These are phyloP conservation scores for Cricetomys ansorgei DNA, from an alignment of 2,113 vertebrate species.

Conservation along the genomic window DNA sequence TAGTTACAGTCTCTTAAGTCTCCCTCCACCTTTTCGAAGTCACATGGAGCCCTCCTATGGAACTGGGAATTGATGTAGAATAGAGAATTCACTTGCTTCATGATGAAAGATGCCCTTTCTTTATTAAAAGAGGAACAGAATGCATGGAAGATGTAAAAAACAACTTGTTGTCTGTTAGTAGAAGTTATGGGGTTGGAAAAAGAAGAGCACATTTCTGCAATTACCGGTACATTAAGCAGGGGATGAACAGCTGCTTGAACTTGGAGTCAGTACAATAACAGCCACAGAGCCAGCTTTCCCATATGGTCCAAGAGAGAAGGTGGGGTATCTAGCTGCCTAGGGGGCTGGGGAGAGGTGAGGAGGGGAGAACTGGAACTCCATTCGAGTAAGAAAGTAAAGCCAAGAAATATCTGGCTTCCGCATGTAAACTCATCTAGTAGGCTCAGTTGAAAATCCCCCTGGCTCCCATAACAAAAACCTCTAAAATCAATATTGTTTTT, in stretches of 20 bases:
- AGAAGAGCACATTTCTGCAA: slow-evolving; percentile 70
- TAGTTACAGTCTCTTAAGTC: slow-evolving; percentile 61
- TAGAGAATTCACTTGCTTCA: not conserved
- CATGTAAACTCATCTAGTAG: slow-evolving; percentile 63
- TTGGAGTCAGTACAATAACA: slow-evolving; percentile 58
- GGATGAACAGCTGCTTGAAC: slow-evolving; percentile 75
- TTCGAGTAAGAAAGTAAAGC: not conserved
- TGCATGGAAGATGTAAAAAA: slow-evolving; percentile 67
- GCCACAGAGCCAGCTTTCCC: slow-evolving; percentile 68
- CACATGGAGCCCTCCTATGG: slow-evolving; percentile 12
- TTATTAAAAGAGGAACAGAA: slow-evolving; percentile 62
- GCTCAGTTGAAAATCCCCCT: slow-evolving; percentile 55
- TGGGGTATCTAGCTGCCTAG: not conserved
- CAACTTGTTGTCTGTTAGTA: slow-evolving; percentile 71
- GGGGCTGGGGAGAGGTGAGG: slow-evolving; percentile 30
- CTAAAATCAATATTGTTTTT: slow-evolving; percentile 78
- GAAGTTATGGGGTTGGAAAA: slow-evolving; percentile 64
- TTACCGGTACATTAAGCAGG: slow-evolving; percentile 61
- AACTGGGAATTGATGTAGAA: slow-evolving; percentile 25
- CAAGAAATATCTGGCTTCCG: slow-evolving; percentile 62
- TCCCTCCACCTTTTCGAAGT: not conserved
- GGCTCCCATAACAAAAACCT: slow-evolving; percentile 53
- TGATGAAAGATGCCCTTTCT: slow-evolving; percentile 34
- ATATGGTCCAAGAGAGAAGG: slow-evolving; percentile 52
- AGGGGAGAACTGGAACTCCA: slow-evolving; percentile 51